phyloP scores from a whole-genome alignment of 2,797 vertebrate species.

The Ctenopoma kingsleyae region DNA sequence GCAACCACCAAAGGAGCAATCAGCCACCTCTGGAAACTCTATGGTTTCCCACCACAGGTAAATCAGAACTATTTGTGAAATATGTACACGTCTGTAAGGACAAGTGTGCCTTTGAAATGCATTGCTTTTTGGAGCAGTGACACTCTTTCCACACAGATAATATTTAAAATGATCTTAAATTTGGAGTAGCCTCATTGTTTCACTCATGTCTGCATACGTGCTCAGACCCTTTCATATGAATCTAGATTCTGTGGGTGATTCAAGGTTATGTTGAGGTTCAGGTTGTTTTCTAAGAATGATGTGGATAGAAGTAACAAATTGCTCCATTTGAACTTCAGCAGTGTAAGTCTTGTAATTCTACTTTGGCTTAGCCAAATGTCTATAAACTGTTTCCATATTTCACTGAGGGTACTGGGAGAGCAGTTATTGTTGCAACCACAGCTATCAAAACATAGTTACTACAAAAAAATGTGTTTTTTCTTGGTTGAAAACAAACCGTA shows the following conservation, averaged over 20 bases:
- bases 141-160: background rate
- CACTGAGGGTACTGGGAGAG: background rate
- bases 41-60: conserved; percentile 65
- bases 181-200: conserved; percentile 1
- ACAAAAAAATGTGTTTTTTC: background rate
- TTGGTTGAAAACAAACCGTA: background rate
- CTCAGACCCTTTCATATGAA: conserved; percentile 3
- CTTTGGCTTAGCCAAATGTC: background rate
- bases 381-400: background rate
- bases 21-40: conserved; percentile 20
- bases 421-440: background rate
- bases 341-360: conserved; percentile 8
- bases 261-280: background rate
- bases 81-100: background rate
- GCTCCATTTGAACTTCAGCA: conserved; percentile 27
- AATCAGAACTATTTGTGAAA: conserved; percentile 8
- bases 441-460: background rate
- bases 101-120: background rate
- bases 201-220: background rate
- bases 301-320: conserved; percentile 19
- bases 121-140: background rate
- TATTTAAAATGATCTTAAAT: background rate
- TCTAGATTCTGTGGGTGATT: conserved; percentile 6
- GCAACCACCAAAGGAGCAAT: conserved; percentile 61
- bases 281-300: background rate